Evolutionary conservation across 2,888 invertebrate genomes (phyloP).

Genomic region (Tetramorium bicarinatum): DNA sequence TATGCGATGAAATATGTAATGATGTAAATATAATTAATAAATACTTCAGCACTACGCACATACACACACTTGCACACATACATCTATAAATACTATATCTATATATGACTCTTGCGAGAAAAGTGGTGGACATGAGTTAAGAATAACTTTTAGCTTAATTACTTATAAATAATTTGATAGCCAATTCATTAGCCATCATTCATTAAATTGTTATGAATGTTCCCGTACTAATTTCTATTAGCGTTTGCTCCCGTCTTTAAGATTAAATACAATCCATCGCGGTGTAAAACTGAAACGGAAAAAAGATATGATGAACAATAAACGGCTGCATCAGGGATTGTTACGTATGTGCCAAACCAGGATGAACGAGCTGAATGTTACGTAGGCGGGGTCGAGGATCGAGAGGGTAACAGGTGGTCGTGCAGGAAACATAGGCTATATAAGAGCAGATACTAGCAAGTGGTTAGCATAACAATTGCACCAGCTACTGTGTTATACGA

Average conservation of each 20-base stretch:
- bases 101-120: background rate
- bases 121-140: background rate
- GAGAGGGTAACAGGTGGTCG: conserved; percentile 85
- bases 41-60: conserved; percentile 13
- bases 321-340: conserved; percentile 47
- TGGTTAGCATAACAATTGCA: conserved; percentile 86
- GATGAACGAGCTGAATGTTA: conserved; percentile 73
- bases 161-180: background rate
- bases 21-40: conserved; percentile 33
- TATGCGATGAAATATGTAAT: conserved; percentile 42
- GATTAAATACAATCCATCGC: background rate
- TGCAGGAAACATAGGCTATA: conserved; percentile 84
- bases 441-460: conserved; percentile 83
- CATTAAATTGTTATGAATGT: background rate
- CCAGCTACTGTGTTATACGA: conserved; percentile 80
- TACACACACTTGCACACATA: background rate
- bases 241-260: background rate
- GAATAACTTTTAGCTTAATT: background rate
- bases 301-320: conserved; percentile 46
- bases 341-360: conserved; percentile 69
- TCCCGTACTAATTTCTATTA: background rate
- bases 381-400: conserved; percentile 75
- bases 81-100: background rate
- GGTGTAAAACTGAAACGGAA: conserved; percentile 24
- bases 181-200: background rate